These are phyloP conservation scores for Spodoptera litura DNA, from an alignment of 1,140 invertebrate species.

Conservation along the genomic window DNA sequence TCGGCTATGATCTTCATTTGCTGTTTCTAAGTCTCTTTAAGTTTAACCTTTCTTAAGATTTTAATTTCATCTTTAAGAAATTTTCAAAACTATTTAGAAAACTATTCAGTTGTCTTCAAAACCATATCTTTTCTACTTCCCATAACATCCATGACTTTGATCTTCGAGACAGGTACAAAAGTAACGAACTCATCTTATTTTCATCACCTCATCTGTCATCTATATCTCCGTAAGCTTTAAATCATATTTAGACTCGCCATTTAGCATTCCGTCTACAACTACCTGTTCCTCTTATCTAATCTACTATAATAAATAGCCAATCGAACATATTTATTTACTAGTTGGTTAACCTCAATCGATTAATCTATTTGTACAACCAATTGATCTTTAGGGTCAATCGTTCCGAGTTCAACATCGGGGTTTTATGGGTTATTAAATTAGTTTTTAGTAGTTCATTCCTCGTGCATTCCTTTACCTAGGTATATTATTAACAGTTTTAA, in stretches of 20 bases:
- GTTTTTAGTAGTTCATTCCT: background rate
- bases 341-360: background rate
- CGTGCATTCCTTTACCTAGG: too few species aligned
- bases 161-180: constrained; percentile 3
- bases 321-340: too few species aligned
- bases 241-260: background rate
- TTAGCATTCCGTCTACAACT: background rate
- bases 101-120: background rate
- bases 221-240: background rate
- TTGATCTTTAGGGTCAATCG: constrained; percentile 1
- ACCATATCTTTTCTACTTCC: background rate
- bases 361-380: background rate
- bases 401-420: constrained; percentile 2
- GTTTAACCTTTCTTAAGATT: background rate
- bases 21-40: too few species aligned
- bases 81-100: background rate
- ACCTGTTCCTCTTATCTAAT: too few species aligned
- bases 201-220: constrained; percentile 29
- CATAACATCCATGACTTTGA: constrained; percentile 33
- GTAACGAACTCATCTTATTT: constrained; percentile 8
- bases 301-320: background rate
- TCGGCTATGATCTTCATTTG: too few species aligned
- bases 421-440: background rate
- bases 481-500: too few species aligned
- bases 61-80: background rate